These are phyloP conservation scores for Bombylius major DNA, from an alignment of 2,888 invertebrate species.

Conservation along the genomic window DNA sequence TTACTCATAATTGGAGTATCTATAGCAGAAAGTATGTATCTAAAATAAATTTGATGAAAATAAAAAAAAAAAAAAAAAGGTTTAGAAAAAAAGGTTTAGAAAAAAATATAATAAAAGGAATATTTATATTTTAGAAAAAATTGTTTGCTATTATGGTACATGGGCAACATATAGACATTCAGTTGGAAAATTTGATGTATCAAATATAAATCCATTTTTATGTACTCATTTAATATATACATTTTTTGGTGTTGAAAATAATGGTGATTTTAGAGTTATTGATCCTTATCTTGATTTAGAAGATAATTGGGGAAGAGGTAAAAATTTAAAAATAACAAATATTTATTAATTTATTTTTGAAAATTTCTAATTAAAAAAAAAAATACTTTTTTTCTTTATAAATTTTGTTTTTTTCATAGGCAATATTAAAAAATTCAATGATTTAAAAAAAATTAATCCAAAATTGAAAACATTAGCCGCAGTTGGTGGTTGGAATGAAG, in stretches of 20 bases:
- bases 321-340: not conserved
- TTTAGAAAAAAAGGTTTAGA: no score
- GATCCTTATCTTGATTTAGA: conserved; percentile 52
- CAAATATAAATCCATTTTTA: conserved; percentile 49
- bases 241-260: conserved; percentile 50
- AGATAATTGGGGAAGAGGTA: conserved; percentile 45
- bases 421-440: conserved; percentile 31
- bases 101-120: no score
- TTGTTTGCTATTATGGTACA: conserved; percentile 64
- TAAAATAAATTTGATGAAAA: no score
- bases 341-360: not conserved
- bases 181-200: conserved; percentile 51
- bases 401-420: conserved; percentile 12
- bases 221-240: conserved; percentile 67
- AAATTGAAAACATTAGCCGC: conserved; percentile 33
- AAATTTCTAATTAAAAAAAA: not conserved
- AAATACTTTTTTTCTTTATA: not conserved
- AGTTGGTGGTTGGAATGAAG: conserved; percentile 41
- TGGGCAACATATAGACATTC: conserved; percentile 60
- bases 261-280: conserved; percentile 42
- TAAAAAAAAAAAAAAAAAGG: no score
- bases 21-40: no score
- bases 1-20: no score
- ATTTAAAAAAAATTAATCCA: conserved; percentile 33
- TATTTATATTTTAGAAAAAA: conserved; percentile 37